Conservation (phyloP, 2,888 invertebrate genomes). For the Chrysotoxum bicinctum region DNA sequence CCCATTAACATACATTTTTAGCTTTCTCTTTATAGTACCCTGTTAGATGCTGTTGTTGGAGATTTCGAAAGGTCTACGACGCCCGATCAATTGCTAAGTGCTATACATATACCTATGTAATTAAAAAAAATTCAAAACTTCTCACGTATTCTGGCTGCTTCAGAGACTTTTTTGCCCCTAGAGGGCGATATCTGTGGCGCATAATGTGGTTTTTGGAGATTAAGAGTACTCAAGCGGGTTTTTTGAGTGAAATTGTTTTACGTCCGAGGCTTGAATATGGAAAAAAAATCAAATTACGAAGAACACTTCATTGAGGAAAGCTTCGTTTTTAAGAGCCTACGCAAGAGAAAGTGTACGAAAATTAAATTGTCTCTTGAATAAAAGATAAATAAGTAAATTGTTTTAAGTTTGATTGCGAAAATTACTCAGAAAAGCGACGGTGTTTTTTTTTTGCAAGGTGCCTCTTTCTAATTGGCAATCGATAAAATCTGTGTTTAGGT, state of each 20-base stretch:
- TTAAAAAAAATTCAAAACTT: conserved; percentile 32
- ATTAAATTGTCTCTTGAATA: background rate
- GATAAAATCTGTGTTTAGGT: too few species aligned
- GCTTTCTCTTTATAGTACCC: background rate
- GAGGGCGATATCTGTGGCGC: conserved; percentile 9
- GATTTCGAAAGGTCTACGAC: background rate
- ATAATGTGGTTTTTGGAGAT: conserved; percentile 37
- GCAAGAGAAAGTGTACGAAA: background rate
- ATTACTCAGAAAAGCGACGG: too few species aligned
- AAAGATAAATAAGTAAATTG: background rate
- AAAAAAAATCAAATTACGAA: background rate
- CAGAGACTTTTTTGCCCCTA: background rate
- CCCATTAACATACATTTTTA: conserved; percentile 45
- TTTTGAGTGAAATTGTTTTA: conserved; percentile 34
- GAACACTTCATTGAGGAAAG: background rate
- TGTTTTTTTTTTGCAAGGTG: too few species aligned
- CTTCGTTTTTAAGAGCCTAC: background rate
- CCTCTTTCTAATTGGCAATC: too few species aligned
- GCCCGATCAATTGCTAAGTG: conserved; percentile 42
- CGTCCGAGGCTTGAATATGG: background rate
- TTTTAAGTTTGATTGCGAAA: background rate
- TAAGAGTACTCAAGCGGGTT: background rate
- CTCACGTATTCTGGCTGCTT: conserved; percentile 3
- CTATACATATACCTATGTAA: conserved; percentile 15
- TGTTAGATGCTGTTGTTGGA: background rate